Percentiles rank a stretch among this genome's conserved stretches.
These are phyloP conservation scores for Zoanthus gigantus DNA, from an alignment of 92 coral and sea anemone species.

Conservation along the genomic window DNA sequence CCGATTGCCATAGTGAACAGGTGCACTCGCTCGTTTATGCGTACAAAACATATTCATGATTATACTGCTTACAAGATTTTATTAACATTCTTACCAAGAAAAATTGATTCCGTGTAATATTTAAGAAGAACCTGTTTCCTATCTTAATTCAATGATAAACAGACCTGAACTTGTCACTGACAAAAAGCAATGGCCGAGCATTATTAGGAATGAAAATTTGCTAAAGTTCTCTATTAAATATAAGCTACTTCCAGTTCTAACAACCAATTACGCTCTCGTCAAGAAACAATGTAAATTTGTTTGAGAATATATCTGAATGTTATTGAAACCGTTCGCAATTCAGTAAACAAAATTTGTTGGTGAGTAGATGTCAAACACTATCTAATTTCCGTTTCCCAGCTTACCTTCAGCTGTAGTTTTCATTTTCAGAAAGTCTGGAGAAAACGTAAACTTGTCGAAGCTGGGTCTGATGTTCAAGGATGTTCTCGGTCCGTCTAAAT, in stretches of 20 bases:
- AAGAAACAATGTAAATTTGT: background rate
- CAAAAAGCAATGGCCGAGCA: background rate
- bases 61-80: no score
- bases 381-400: background rate
- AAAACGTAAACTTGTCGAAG: constrained; percentile 25
- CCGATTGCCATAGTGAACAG: no score
- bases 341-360: background rate
- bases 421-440: constrained; percentile 33
- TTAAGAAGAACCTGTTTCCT: no score
- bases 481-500: constrained; percentile 33
- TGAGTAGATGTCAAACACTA: background rate
- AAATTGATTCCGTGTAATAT: no score
- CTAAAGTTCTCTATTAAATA: background rate
- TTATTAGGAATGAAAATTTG: constrained; percentile 22
- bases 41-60: no score
- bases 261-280: background rate
- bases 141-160: no score
- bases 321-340: background rate
- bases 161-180: no score
- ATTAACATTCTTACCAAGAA: no score
- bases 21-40: no score
- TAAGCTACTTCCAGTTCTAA: background rate
- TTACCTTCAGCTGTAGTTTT: constrained; percentile 28
- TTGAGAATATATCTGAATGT: background rate
- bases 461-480: constrained; percentile 36